Evolutionary conservation across 2,888 invertebrate species (phyloP), one percentile per base, ranked within the genome.

Genomic region (Drosophila tanythrix): DNA sequence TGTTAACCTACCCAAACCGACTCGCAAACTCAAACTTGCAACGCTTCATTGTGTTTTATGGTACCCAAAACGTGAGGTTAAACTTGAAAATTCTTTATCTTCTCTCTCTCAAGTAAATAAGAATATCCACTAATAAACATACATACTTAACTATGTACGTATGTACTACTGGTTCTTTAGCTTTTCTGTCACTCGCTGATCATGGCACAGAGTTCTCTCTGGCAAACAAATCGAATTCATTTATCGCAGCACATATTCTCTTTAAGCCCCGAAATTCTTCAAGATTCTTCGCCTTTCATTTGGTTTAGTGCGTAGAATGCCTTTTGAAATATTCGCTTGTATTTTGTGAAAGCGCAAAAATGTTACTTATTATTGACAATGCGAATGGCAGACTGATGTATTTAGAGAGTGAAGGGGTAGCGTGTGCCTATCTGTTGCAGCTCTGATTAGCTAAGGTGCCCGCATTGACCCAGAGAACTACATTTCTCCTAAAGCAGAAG

Each of bases 401-500:
- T n/a, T 58, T 61, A 53, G 25, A 27, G 38, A 59, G 55, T 62
- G 67, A 10, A 38, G 18, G 27, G 8, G 46, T 59, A 25, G 48
- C 56, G 69, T 50, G 64, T 64, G 73, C 59, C 70, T 67, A 58
- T 58, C 76, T 58, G 67, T 36, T 50, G 66, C 59, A 55, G 66
- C 68, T 88, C 58, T 79, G 84, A 85, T 85, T 85, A 83, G 85
- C 89, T 81, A 79, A 82, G 85, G 89, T 89, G 63, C 65, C 83
- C 85, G 85, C 84, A 87, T 89, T 85, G 89, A 85, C 85, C 85
- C 89, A 85, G 66, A 89, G 85, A 85, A 88, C 84, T 88, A 88
- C 83, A 86, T 89, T 88, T 69, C 76, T 21, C 65, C 57, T 56
- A 31, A 53, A 57, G 57, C 43, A n/a, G 75, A 60, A 27, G 72